Base-by-base conservation (phyloP, 2,113 vertebrate genomes). In the Proterorhinus semilunaris region DNA sequence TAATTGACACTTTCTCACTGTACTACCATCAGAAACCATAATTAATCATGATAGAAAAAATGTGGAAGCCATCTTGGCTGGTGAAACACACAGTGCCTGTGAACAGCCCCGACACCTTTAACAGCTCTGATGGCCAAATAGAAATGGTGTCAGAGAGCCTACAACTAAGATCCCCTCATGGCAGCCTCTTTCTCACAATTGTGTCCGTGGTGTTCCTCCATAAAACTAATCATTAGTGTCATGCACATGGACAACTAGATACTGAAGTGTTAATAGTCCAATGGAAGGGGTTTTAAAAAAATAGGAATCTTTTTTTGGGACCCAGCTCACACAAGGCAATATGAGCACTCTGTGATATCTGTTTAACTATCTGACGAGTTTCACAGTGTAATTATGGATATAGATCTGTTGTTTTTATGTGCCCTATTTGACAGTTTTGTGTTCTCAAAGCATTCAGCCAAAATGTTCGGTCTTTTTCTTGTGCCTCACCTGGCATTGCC, bases 71-170 rank as follows among this genome's bases (percentile, higher is more conserved):
- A 89, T 91, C 89, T 89, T 91, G 88, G 90, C 89, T 85, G 88
- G 90, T 88, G 91, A 92, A 90, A 91, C 91, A 92, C 85, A 86
- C 90, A 89, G 92, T 93, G 92, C 91, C 92, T 92, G 92, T 92
- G 92, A 93, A 93, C 89, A 90, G 87, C 88, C 86, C 89, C 88
- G 92, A 91, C 91, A 92, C 89, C 88, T 91, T 91, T 91, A 91
- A 90, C 87, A 88, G 87, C 87, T 91, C 88, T 77, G 74, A 78
- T 90, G 88, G 91, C 90, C 92, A 92, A 89, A 90, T 88, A 86
- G 83, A 82, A 92, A 88, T 86, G 90, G 91, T 93, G 92, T 93
- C 91, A 91, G 81, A 90, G 85, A 81, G 80, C 78, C 83, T 87
- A 86, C 84, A 86, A 90, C 84, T 80, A 75, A 86, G 79, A 82